Evolutionary conservation across 2,797 vertebrate genomes (phyloP).

Genomic region (Lagodon rhomboides): DNA sequence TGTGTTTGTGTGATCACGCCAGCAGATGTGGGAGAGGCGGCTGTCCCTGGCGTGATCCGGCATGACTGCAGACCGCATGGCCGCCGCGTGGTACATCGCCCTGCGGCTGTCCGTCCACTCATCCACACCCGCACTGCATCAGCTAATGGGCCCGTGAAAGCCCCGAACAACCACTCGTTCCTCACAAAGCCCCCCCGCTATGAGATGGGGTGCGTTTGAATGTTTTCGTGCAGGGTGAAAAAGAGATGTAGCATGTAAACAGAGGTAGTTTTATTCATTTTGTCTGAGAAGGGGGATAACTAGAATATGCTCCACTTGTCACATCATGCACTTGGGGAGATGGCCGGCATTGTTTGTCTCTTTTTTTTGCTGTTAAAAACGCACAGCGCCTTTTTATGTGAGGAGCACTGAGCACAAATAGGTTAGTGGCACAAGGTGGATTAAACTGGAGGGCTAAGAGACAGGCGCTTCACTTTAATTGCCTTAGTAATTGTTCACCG

Average conservation of each 20-base stretch:
- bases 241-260: constrained; percentile 14
- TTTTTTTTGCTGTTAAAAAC: constrained; percentile 29
- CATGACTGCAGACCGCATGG: constrained; percentile 72
- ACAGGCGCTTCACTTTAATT: constrained; percentile 43
- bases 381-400: neutral
- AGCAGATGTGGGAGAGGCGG: constrained; percentile 56
- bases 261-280: constrained; percentile 11
- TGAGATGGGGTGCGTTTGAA: constrained; percentile 19
- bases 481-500: constrained; percentile 31
- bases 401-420: constrained; percentile 34
- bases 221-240: constrained; percentile 20
- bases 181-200: constrained; percentile 29
- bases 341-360: constrained; percentile 3
- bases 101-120: constrained; percentile 61
- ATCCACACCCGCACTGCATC: constrained; percentile 62
- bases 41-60: constrained; percentile 72
- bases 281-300: constrained; percentile 14
- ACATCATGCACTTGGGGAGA: constrained; percentile 8
- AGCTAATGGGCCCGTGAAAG: constrained; percentile 76
- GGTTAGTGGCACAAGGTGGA: constrained; percentile 30
- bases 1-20: constrained; percentile 64
- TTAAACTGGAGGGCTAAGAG: constrained; percentile 28
- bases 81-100: constrained; percentile 70
- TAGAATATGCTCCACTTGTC: constrained; percentile 16
- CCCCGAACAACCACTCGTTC: constrained; percentile 41